Evolutionary conservation across 2,113 vertebrate species (phyloP).

Genomic region (Mugil cephalus): DNA sequence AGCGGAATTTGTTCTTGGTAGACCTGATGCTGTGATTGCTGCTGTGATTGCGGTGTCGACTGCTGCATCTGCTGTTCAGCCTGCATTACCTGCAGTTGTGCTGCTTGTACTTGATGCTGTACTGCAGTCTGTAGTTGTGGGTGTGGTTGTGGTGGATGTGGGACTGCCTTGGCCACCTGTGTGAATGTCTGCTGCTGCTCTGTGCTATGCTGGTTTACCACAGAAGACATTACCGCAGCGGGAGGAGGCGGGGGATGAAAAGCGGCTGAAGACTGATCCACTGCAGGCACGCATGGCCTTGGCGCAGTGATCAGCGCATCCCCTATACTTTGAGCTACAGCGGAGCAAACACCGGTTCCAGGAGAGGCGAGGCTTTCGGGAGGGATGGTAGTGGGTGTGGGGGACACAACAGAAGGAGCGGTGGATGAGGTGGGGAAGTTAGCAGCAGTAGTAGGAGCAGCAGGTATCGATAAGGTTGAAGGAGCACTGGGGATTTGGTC

Average conservation of each 20-base stretch:
- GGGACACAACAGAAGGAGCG: constrained; percentile 43
- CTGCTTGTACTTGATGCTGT: constrained; percentile 52
- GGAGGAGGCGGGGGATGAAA: constrained; percentile 59
- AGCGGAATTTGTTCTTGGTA: constrained; percentile 67
- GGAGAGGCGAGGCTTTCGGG: constrained; percentile 44
- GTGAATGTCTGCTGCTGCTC: constrained; percentile 62
- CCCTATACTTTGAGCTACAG: constrained; percentile 49
- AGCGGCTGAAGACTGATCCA: constrained; percentile 50
- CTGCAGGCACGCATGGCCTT: constrained; percentile 48
- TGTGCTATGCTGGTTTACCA: constrained; percentile 41
- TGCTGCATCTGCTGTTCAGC: constrained; percentile 56
- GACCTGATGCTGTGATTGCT: constrained; percentile 42
- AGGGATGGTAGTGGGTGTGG: constrained; percentile 18
- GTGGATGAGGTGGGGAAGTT: constrained; percentile 31
- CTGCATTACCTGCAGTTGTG: constrained; percentile 44
- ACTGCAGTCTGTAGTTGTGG: constrained; percentile 23
- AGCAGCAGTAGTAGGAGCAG: constrained; percentile 24
- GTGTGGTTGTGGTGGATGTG: constrained; percentile 37
- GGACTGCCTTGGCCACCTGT: constrained; percentile 23
- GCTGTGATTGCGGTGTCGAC: constrained; percentile 34
- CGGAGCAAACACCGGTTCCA: constrained; percentile 56
- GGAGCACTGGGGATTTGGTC: constrained; percentile 44
- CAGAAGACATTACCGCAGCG: constrained; percentile 43
- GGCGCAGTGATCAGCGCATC: constrained; percentile 40
- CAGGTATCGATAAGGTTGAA: constrained; percentile 40